A percentile compares a stretch with the other conserved stretches of the same genome.
phyloP scores from a whole-genome alignment of 2,888 invertebrate genomes.

The Tineola bisselliella region DNA sequence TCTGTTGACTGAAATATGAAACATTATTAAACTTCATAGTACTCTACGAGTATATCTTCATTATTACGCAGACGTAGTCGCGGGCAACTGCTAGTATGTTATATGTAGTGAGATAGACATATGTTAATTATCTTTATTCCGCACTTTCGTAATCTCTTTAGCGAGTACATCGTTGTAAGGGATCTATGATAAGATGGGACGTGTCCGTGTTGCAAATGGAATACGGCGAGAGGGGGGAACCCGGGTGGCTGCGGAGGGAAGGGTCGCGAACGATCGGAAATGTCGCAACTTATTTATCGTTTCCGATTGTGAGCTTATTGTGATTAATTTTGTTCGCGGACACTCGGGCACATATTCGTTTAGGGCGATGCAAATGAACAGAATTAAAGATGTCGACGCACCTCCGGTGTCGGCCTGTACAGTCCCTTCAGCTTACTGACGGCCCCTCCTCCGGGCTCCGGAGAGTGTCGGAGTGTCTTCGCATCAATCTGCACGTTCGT shows the following conservation, averaged over 20 bases:
- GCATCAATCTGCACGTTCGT: constrained; percentile 81
- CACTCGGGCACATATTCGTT: too few relatives aligned
- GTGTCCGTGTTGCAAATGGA: background rate
- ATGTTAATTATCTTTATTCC: too few relatives aligned
- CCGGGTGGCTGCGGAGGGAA: background rate
- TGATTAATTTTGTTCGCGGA: background rate
- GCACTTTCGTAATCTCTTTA: too few relatives aligned
- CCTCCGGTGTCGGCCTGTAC: constrained; percentile 62
- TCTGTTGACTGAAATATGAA: too few relatives aligned
- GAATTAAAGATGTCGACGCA: too few relatives aligned
- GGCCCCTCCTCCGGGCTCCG: constrained; percentile 62
- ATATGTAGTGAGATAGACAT: too few relatives aligned
- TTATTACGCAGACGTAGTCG: too few relatives aligned
- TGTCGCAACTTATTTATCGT: background rate
- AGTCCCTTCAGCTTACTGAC: constrained; percentile 52
- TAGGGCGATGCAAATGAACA: too few relatives aligned
- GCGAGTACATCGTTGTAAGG: too few relatives aligned
- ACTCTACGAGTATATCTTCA: too few relatives aligned
- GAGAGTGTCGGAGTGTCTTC: constrained; percentile 71
- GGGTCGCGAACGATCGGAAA: background rate
- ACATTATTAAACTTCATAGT: too few relatives aligned
- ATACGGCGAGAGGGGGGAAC: background rate
- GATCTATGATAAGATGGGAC: background rate
- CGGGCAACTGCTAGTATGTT: too few relatives aligned
- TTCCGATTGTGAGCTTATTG: background rate